Evolutionary conservation across 1,140 invertebrate species (phyloP).

Genomic region (Halictus rubicundus): DNA sequence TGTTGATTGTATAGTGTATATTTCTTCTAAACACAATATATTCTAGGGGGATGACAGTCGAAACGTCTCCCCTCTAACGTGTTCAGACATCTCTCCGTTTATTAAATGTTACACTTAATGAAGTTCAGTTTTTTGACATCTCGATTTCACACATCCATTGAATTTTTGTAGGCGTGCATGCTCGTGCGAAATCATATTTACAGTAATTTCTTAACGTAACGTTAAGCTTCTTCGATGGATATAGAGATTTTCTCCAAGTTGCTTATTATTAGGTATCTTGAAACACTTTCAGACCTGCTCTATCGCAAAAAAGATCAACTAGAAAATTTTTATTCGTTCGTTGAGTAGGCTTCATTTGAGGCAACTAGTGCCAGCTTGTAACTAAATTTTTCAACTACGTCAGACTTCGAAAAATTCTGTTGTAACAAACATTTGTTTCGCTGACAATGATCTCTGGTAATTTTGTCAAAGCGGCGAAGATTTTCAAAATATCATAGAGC

Average conservation of each 20-base stretch:
- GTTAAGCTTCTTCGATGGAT: constrained; percentile 5
- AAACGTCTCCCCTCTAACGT: background rate
- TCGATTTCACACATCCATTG: background rate
- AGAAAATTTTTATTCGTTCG: constrained; percentile 4
- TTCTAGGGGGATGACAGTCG: constrained; percentile 15
- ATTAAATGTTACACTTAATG: constrained; percentile 14
- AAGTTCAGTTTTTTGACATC: constrained; percentile 5
- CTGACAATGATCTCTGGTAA: background rate
- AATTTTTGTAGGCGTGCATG: constrained; percentile 13
- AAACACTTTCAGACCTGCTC: background rate
- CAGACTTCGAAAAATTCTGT: constrained; percentile 16
- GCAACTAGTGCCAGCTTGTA: constrained; percentile 16
- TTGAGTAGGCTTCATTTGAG: background rate
- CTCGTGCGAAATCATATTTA: constrained; percentile 17
- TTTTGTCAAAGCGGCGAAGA: background rate
- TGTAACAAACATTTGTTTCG: constrained; percentile 36
- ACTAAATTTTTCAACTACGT: constrained; percentile 8
- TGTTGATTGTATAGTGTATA: constrained; percentile 31
- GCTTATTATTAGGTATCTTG: background rate
- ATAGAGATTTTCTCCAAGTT: background rate
- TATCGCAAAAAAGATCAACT: constrained; percentile 6
- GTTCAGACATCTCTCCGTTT: background rate
- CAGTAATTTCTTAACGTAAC: constrained; percentile 9
- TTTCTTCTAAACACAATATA: constrained; percentile 21
- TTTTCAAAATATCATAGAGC: background rate